Evolutionary conservation across 2,888 invertebrate genomes (phyloP).

Genomic region (Drosophila infuscata): DNA sequence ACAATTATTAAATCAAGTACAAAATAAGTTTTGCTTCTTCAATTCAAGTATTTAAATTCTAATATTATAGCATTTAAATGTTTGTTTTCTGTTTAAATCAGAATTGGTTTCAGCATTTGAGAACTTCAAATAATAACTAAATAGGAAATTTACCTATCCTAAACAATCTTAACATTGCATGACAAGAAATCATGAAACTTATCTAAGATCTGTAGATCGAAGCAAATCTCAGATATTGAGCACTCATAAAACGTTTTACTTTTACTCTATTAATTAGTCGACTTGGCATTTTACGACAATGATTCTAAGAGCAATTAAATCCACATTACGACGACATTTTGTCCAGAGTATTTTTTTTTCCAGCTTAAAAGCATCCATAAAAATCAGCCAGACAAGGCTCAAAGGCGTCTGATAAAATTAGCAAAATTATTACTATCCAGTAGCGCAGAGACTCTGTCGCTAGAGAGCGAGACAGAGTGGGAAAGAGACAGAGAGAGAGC

Average conservation of each 20-base stretch:
- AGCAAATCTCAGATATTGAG: constrained; percentile 25
- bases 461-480: background rate
- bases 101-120: background rate
- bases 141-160: background rate
- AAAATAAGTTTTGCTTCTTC: background rate
- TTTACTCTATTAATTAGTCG: constrained; percentile 70
- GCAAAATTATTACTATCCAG: constrained; percentile 67
- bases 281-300: constrained; percentile 59
- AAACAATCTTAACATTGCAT: background rate
- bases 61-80: background rate
- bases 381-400: constrained; percentile 60
- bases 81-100: background rate
- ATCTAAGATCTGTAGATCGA: background rate
- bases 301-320: constrained; percentile 65
- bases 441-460: constrained; percentile 27
- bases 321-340: constrained; percentile 65
- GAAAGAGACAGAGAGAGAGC: background rate
- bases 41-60: background rate
- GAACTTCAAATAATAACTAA: background rate
- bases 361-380: constrained; percentile 68
- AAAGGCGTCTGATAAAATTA: constrained; percentile 64
- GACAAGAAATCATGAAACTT: background rate
- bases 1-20: background rate
- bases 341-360: constrained; percentile 15
- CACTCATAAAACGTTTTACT: constrained; percentile 62